phyloP scores from a whole-genome alignment of 2,113 vertebrate genomes.

The Alectura lathami region DNA sequence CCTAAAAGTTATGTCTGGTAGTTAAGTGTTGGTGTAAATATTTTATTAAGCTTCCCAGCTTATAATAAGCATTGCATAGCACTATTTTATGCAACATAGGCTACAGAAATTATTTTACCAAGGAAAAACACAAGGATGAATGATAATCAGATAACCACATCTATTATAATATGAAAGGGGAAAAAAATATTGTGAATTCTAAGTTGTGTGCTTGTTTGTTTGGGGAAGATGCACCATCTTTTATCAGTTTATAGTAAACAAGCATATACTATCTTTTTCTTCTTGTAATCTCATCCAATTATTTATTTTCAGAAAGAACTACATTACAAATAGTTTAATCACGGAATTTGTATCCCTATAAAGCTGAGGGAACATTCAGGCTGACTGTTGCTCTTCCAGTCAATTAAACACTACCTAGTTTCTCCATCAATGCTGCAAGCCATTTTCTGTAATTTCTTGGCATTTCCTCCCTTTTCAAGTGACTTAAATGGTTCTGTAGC shows the following conservation, averaged over 20 bases:
- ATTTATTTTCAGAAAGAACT: background rate
- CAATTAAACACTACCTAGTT: background rate
- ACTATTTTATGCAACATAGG: background rate
- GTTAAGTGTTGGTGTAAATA: constrained; percentile 29
- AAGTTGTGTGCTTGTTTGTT: background rate
- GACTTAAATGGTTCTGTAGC: background rate
- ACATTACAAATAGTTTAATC: background rate
- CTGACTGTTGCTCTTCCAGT: background rate
- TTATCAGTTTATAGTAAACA: background rate
- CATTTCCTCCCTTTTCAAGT: background rate
- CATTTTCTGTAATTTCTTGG: background rate
- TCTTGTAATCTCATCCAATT: background rate
- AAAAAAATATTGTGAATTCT: background rate
- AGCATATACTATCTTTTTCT: background rate
- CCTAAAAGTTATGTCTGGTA: constrained; percentile 26
- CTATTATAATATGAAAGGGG: background rate
- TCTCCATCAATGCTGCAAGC: background rate
- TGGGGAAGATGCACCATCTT: background rate
- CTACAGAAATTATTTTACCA: background rate
- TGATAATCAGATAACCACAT: background rate
- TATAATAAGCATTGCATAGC: constrained; percentile 12
- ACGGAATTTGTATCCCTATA: background rate
- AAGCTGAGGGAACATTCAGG: background rate
- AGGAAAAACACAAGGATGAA: background rate
- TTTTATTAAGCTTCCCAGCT: constrained; percentile 13